Evolutionary conservation across 2,797 vertebrate species (phyloP).

Genomic region (Lacerta agilis): DNA sequence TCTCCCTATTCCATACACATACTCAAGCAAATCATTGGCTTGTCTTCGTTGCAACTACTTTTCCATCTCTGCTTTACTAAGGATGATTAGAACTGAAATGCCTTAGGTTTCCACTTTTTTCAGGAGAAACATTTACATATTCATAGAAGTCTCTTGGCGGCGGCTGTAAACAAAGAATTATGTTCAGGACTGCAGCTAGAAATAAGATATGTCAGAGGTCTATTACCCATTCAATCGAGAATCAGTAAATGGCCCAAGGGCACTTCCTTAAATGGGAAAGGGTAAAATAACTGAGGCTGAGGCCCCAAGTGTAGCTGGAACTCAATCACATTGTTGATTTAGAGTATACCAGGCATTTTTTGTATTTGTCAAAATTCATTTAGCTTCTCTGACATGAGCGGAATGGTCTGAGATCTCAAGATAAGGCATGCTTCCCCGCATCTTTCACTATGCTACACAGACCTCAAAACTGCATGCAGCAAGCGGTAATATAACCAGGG

Average conservation of each 20-base stretch:
- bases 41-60: conserved; percentile 56
- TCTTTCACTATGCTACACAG: neutral
- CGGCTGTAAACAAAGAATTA: conserved; percentile 76
- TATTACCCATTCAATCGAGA: conserved; percentile 71
- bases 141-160: conserved; percentile 67
- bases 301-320: conserved; percentile 45
- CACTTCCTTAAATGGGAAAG: conserved; percentile 74
- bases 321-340: conserved; percentile 75
- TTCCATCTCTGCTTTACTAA: conserved; percentile 62
- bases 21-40: conserved; percentile 42
- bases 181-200: conserved; percentile 69
- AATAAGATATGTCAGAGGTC: conserved; percentile 76
- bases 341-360: conserved; percentile 49
- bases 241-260: conserved; percentile 70
- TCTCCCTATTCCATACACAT: conserved; percentile 44
- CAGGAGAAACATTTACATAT: conserved; percentile 55
- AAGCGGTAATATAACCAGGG: neutral
- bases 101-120: conserved; percentile 65
- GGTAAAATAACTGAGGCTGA: conserved; percentile 73
- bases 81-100: conserved; percentile 65
- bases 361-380: conserved; percentile 67
- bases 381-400: conserved; percentile 47
- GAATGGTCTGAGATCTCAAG: conserved; percentile 29
- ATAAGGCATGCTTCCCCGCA: neutral
- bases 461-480: conserved; percentile 10